phyloP scores from a whole-genome alignment of 2,113 vertebrate species.

The Leptodactylus fuscus region DNA sequence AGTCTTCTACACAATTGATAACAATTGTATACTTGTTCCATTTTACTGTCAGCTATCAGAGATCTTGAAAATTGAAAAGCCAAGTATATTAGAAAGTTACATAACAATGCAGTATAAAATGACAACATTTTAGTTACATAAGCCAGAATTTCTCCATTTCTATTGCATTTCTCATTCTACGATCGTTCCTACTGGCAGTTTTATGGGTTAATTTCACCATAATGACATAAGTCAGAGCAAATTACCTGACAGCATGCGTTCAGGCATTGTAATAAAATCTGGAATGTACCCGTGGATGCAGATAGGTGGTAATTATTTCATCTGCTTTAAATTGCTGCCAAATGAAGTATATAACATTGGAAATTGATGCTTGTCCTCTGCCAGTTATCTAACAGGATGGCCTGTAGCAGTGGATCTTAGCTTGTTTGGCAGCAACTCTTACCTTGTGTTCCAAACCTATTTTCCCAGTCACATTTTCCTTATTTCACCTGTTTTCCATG shows the following conservation, averaged over 20 bases:
- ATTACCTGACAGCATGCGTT: slow-evolving; percentile 20
- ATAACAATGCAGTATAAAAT: neutral
- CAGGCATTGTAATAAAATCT: slow-evolving; percentile 38
- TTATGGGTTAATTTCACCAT: slow-evolving; percentile 16
- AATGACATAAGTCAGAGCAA: slow-evolving; percentile 16
- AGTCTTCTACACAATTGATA: no score
- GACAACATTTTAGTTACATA: no score
- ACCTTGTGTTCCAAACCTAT: slow-evolving; percentile 26
- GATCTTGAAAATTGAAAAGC: no score
- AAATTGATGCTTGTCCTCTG: slow-evolving; percentile 10
- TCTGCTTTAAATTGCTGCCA: slow-evolving; percentile 51
- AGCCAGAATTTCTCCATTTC: no score
- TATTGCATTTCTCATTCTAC: neutral
- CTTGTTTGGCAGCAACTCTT: slow-evolving; percentile 35
- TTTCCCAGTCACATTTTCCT: neutral
- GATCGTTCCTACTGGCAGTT: neutral
- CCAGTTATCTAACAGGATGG: slow-evolving; percentile 49
- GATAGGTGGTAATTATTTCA: slow-evolving; percentile 46
- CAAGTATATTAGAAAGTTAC: neutral
- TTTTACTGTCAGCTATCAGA: no score
- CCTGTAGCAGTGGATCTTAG: slow-evolving; percentile 38
- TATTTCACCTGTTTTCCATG: neutral
- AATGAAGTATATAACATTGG: slow-evolving; percentile 27
- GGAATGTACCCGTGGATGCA: slow-evolving; percentile 38
- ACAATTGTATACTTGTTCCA: no score